Conservation (phyloP, 2,888 invertebrate species). For the Mimachlamys varia region DNA sequence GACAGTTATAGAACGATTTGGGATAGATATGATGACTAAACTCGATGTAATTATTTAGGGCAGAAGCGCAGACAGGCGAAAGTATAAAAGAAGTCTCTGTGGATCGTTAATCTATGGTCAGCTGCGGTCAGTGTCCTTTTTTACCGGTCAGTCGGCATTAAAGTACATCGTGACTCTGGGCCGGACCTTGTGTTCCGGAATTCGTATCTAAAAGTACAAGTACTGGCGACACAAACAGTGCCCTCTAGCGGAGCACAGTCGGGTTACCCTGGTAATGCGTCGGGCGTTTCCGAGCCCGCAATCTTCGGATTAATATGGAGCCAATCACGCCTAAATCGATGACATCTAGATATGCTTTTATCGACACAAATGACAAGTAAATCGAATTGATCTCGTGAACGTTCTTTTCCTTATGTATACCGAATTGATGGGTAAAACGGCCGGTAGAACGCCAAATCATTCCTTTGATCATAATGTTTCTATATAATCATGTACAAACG, state of each 20-base stretch:
- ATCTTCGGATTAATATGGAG: not conserved
- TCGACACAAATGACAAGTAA: not conserved
- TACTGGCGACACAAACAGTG: not conserved
- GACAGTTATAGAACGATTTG: no score
- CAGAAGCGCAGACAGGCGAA: no score
- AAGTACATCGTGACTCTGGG: not conserved
- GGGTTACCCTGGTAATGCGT: not conserved
- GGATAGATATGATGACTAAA: no score
- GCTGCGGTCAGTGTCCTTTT: no score
- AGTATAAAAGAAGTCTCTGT: no score
- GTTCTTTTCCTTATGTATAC: not conserved
- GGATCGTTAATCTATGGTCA: no score
- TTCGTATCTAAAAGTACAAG: not conserved
- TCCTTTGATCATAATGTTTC: conserved; percentile 10
- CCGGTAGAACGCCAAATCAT: not conserved
- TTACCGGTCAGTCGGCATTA: not conserved
- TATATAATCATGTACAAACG: not conserved
- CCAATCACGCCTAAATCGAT: not conserved
- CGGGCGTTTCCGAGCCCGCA: not conserved
- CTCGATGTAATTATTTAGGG: no score
- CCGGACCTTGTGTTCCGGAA: not conserved
- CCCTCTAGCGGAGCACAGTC: not conserved
- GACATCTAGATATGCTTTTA: not conserved
- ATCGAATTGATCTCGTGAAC: not conserved
- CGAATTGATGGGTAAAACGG: not conserved